Evolutionary conservation across 2,797 vertebrate species (phyloP).

Genomic region (Coracias cyanogaster): DNA sequence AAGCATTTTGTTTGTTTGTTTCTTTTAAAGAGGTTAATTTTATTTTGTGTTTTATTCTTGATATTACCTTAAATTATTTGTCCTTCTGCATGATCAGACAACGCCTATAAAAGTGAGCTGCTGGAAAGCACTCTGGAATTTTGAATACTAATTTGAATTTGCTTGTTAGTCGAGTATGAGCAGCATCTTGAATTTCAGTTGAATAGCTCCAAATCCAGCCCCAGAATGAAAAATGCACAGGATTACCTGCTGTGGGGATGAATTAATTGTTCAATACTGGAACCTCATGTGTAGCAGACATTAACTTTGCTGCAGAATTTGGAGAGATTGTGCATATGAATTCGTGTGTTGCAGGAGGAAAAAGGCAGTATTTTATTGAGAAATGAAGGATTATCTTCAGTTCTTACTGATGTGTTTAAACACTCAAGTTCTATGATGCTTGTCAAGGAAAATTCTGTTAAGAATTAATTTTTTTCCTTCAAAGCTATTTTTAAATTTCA

Average conservation of each 20-base stretch:
- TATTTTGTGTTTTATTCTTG: neutral
- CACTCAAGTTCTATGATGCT: neutral
- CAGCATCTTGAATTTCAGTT: neutral
- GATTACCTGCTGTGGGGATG: neutral
- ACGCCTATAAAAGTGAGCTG: neutral
- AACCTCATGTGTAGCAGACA: neutral
- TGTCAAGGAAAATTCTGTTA: neutral
- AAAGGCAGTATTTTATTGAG: fast-evolving
- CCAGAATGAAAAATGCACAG: neutral
- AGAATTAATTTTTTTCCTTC: neutral
- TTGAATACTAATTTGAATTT: neutral
- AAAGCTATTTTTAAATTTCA: neutral
- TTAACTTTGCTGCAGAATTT: neutral
- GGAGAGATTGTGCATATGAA: neutral
- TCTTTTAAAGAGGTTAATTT: neutral
- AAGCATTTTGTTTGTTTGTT: neutral
- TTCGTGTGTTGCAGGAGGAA: neutral
- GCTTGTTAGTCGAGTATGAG: neutral
- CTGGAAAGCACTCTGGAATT: neutral
- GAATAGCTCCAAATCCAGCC: neutral
- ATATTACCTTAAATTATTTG: neutral
- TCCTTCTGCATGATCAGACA: neutral
- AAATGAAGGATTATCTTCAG: neutral
- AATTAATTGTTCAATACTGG: neutral
- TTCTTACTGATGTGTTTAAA: neutral